Evolutionary conservation across 2,888 invertebrate genomes (phyloP).

Genomic region (Gasteruption jaculator): DNA sequence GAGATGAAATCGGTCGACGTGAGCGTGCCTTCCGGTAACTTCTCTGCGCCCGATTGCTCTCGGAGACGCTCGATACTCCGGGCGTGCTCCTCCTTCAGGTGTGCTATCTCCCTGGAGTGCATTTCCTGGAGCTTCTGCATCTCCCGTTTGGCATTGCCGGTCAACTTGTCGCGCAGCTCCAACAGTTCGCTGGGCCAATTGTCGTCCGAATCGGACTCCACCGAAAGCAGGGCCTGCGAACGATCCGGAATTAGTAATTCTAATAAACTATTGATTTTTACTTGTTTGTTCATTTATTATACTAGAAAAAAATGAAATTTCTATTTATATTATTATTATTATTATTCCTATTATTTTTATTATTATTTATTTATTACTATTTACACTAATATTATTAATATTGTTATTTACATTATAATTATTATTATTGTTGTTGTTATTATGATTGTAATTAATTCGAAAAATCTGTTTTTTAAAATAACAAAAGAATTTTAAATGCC

Average conservation of each 20-base stretch:
- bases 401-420: too few species aligned
- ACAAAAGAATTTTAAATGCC: too few species aligned
- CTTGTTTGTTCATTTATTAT: too few species aligned
- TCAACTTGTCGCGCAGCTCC: constrained; percentile 68
- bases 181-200: constrained; percentile 73
- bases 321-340: too few species aligned
- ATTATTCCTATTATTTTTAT: too few species aligned
- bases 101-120: constrained; percentile 62
- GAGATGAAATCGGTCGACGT: background rate
- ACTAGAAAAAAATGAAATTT: constrained; percentile 10
- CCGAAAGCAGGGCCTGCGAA: constrained; percentile 63
- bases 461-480: too few species aligned
- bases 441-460: too few species aligned
- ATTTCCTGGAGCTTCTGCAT: constrained; percentile 57
- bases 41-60: constrained; percentile 29
- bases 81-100: constrained; percentile 36
- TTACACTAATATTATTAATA: too few species aligned
- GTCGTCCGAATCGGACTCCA: constrained; percentile 66
- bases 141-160: constrained; percentile 62
- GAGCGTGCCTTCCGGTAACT: background rate
- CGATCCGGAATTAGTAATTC: constrained; percentile 6
- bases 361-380: too few species aligned
- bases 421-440: too few species aligned
- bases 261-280: too few species aligned
- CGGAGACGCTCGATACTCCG: constrained; percentile 32